phyloP scores from a whole-genome alignment of 2,888 invertebrate species.

The Eugnorisma glareosa region DNA sequence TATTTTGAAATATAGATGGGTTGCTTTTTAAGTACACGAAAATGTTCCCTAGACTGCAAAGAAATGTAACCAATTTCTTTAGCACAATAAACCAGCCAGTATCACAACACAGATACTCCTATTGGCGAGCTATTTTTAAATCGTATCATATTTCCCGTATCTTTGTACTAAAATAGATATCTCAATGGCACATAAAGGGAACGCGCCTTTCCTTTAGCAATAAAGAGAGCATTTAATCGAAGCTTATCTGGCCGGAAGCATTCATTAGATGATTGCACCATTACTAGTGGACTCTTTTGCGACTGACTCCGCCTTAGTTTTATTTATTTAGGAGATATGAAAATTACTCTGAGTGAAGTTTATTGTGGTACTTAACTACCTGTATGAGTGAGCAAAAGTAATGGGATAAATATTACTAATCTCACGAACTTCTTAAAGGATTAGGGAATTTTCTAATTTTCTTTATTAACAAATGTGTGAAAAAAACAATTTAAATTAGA shows the following conservation, averaged over 20 bases:
- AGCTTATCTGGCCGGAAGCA: conserved; percentile 90
- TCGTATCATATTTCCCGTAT: conserved; percentile 73
- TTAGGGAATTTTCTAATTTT: not conserved
- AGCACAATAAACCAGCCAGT: conserved; percentile 32
- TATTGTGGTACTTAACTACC: not conserved
- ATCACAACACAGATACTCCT: conserved; percentile 26
- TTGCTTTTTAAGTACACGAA: not conserved
- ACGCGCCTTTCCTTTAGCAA: conserved; percentile 89
- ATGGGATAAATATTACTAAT: not conserved
- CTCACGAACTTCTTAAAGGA: not conserved
- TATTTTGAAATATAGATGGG: conserved; percentile 11
- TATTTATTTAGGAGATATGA: conserved; percentile 72
- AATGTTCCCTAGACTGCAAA: not conserved
- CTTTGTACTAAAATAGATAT: conserved; percentile 82
- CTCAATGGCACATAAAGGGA: conserved; percentile 88
- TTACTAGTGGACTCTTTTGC: conserved; percentile 87
- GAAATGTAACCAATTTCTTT: conserved; percentile 33
- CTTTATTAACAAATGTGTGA: not conserved
- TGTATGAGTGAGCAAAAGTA: not conserved
- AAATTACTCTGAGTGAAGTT: conserved; percentile 46
- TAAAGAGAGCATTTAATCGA: conserved; percentile 90
- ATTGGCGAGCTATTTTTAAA: conserved; percentile 58
- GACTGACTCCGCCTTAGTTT: conserved; percentile 76
- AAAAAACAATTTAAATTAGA: not conserved
- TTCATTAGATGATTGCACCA: conserved; percentile 91